These are phyloP conservation scores for Heterocephalus glaber DNA, from an alignment of 2,113 vertebrate genomes.

Conservation along the genomic window DNA sequence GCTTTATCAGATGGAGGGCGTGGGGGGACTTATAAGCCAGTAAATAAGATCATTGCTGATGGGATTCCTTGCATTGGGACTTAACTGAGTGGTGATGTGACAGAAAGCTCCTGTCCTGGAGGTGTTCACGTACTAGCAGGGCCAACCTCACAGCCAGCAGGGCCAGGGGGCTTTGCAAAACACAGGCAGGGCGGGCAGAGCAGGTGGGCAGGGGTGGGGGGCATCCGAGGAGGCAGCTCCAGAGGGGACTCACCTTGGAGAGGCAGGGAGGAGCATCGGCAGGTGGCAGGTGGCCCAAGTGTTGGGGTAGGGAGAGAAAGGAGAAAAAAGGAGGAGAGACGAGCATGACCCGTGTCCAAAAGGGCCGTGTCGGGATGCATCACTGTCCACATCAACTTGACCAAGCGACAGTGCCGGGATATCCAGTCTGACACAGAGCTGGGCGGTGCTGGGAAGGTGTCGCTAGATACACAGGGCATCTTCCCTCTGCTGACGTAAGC, in stretches of 20 bases:
- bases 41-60: neutral
- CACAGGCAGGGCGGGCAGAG: neutral
- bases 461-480: neutral
- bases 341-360: neutral
- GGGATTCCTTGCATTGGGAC: neutral
- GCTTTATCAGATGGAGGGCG: neutral
- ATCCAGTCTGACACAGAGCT: neutral
- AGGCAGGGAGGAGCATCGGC: neutral
- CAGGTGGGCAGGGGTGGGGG: fast-evolving
- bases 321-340: neutral
- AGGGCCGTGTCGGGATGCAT: neutral
- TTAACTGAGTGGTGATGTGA: neutral
- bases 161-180: neutral
- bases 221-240: neutral
- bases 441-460: neutral
- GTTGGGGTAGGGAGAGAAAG: neutral
- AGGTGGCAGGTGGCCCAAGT: neutral
- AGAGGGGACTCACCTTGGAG: conserved; percentile 11
- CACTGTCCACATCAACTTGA: neutral
- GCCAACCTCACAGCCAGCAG: neutral
- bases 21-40: neutral
- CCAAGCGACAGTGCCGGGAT: neutral
- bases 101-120: conserved; percentile 5
- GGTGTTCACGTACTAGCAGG: neutral
- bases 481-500: neutral